Evolutionary conservation across 92 coral and sea anemone genomes (phyloP), one percentile per base, ranked within the genome.

Genomic region (Phymanthus crucifer): DNA sequence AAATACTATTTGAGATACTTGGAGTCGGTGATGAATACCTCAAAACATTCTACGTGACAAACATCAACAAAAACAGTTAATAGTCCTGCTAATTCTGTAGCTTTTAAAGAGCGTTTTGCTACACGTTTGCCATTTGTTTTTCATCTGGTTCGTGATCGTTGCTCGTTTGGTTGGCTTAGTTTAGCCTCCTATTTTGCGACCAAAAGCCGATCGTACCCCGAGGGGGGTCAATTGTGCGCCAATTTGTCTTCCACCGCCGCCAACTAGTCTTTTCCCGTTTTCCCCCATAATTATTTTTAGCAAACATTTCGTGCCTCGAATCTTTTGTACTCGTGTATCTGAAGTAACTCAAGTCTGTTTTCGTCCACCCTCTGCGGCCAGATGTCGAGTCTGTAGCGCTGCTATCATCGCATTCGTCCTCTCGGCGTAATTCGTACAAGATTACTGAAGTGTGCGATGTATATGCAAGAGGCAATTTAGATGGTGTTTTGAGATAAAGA

Each of bases 191-290:
- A 14, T 18, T 24, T 61, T 11, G 0, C 64, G 3, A 54, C 64
- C 11, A n/a, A 11, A 18, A 24, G 32, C 33, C 68, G 32, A 34
- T 61, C 29, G 10, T 10, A 2, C 68, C 68, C 68, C 29, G 14
- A 61, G 68, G 68, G 68, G 14, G 26, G 29, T 34, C 68, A 23
- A 7, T 61, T 8, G 10, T 17, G 73, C 72, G 81, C 56, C 81
- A 64, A n/a, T 23, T 23, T 70, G 81, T 77, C 81, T 77, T 37
- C 34, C 14, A 45, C 54, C 18, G 72, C 68, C 72, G 81, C 81
- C 81, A 61, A 8, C 3, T 23, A 16, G 81, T 77, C 81, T 77
- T 40, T 23, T 11, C 23, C 24, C 52, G 13, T 77, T 14, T 61
- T 18, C 38, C 23, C 21, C 32, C n/a, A 65, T 21, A 76, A 56